Conservation (phyloP, 2,113 vertebrate species). For the Accipiter virgatus region DNA sequence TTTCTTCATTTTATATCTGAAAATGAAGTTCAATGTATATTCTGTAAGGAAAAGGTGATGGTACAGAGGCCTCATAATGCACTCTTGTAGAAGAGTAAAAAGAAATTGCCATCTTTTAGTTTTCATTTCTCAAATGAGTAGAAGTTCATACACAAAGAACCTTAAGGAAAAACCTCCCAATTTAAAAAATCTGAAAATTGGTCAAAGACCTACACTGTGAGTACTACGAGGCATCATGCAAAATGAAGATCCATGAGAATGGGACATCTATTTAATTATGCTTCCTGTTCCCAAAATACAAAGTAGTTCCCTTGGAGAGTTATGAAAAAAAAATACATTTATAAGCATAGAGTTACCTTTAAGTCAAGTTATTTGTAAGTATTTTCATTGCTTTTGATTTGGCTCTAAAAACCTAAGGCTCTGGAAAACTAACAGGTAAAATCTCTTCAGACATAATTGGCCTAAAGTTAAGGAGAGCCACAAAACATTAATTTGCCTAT, state of each 20-base stretch:
- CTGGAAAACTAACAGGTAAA: background rate
- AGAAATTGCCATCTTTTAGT: background rate
- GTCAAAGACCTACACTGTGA: fast-evolving
- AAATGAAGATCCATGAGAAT: background rate
- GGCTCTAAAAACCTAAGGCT: background rate
- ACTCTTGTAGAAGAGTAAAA: background rate
- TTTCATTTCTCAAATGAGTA: background rate
- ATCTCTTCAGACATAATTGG: background rate
- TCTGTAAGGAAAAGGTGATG: background rate
- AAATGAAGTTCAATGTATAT: background rate
- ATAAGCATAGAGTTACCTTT: background rate
- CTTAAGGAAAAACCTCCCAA: background rate
- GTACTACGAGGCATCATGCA: background rate
- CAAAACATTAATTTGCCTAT: background rate
- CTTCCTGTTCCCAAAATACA: background rate
- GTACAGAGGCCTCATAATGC: background rate
- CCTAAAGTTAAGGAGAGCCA: background rate
- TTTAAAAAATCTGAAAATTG: background rate
- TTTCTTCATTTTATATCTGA: background rate
- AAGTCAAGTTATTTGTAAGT: background rate
- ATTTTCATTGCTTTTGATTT: background rate
- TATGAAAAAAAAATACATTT: background rate
- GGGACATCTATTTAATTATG: background rate
- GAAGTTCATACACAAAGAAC: background rate
- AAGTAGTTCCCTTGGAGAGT: background rate